Conservation (phyloP, 2,888 invertebrate species). For the Drosophila peninsularis region DNA sequence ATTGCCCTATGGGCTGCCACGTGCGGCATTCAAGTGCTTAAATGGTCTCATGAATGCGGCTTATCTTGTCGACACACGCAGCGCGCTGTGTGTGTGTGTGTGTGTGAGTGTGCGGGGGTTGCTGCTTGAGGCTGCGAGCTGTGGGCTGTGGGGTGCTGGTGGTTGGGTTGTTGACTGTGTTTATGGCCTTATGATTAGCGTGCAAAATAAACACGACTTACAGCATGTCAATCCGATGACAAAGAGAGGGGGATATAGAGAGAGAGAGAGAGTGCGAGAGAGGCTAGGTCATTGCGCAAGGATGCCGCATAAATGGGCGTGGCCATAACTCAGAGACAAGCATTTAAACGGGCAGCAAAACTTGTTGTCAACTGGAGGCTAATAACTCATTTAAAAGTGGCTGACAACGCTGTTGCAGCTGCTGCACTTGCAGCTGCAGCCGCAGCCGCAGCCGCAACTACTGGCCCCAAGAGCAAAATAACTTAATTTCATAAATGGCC, state of each 20-base stretch:
- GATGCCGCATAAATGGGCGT: slow-evolving; percentile 65
- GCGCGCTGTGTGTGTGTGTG: slow-evolving; percentile 5
- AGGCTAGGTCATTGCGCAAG: slow-evolving; percentile 35
- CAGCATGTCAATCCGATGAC: slow-evolving; percentile 15
- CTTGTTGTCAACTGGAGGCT: slow-evolving; percentile 72
- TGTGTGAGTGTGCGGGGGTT: not conserved
- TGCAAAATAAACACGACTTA: slow-evolving; percentile 67
- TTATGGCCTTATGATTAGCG: slow-evolving; percentile 73
- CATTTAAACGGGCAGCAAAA: slow-evolving; percentile 35
- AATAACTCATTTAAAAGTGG: slow-evolving; percentile 78
- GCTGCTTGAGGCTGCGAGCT: not conserved
- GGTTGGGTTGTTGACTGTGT: slow-evolving; percentile 10
- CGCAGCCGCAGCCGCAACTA: slow-evolving; percentile 39
- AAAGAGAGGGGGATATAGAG: not conserved
- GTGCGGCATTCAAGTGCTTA: slow-evolving; percentile 42
- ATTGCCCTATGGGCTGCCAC: slow-evolving; percentile 7
- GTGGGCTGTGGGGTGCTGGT: not conserved
- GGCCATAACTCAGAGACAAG: slow-evolving; percentile 47
- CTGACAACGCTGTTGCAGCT: slow-evolving; percentile 49
- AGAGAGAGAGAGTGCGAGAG: slow-evolving; percentile 33
- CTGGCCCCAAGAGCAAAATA: slow-evolving; percentile 82
- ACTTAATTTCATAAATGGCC: slow-evolving; percentile 84
- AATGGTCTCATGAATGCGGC: slow-evolving; percentile 65
- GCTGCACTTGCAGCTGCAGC: slow-evolving; percentile 48
- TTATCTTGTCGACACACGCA: slow-evolving; percentile 79